Percentiles rank a stretch among this genome's conserved stretches.
Evolutionary conservation across 2,113 vertebrate species (phyloP).

Genomic region (Setophaga kirtlandii): DNA sequence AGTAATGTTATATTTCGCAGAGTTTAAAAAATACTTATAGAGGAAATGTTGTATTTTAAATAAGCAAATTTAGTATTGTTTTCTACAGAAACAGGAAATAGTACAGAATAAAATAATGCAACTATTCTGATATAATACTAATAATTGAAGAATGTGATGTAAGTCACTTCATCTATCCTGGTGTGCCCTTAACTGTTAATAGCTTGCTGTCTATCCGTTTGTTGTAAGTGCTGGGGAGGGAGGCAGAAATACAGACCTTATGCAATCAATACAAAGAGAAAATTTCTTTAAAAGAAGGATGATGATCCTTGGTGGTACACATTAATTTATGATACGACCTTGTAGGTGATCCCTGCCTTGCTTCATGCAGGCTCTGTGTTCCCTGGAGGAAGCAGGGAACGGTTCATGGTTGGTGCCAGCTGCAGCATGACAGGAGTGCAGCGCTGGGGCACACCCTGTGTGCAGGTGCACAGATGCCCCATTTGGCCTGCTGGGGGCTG

Average conservation of each 20-base stretch:
- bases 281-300: background rate
- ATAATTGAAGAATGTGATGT: background rate
- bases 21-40: background rate
- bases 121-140: background rate
- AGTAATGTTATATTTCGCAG: background rate
- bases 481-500: fast-evolving
- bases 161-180: background rate
- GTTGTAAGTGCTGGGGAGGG: background rate
- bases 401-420: background rate
- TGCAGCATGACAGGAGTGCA: background rate
- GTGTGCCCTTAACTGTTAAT: background rate
- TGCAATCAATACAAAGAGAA: background rate
- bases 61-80: background rate
- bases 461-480: too few species aligned
- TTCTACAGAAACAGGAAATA: background rate
- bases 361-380: background rate
- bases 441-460: fast-evolving
- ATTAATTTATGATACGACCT: background rate
- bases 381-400: background rate
- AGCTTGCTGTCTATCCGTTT: background rate
- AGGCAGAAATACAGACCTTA: background rate
- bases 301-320: background rate
- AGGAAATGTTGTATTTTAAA: background rate
- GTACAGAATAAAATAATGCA: background rate
- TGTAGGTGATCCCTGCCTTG: background rate